phyloP scores from a whole-genome alignment of 2,113 vertebrate species.

The Thomomys bottae region DNA sequence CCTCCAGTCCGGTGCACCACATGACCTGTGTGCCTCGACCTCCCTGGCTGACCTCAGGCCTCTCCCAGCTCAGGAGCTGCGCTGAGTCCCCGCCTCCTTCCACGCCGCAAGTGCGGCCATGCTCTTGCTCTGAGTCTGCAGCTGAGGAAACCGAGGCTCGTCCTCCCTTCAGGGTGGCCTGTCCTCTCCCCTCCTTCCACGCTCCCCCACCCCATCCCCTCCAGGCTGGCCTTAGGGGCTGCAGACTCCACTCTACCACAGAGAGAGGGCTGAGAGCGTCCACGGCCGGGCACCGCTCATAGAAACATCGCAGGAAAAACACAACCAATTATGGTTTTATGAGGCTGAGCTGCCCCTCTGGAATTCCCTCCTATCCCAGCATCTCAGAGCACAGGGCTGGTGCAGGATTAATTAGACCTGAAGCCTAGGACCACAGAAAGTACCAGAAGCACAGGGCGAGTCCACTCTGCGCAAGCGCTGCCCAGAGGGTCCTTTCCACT shows the following conservation, averaged over 20 bases:
- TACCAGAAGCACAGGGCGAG: neutral
- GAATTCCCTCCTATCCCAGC: constrained; percentile 31
- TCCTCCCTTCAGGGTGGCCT: neutral
- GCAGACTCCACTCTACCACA: rapidly evolving
- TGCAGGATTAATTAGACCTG: constrained; percentile 25
- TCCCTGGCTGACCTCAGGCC: too few relatives aligned
- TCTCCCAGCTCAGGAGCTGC: neutral
- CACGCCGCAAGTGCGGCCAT: rapidly evolving
- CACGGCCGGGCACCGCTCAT: neutral
- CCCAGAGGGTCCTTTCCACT: neutral
- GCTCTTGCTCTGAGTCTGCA: too few relatives aligned
- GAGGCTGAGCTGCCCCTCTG: constrained; percentile 43
- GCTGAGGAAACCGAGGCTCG: neutral
- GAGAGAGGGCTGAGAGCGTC: neutral
- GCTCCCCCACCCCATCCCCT: neutral
- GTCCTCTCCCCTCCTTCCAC: neutral
- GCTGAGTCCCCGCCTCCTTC: neutral
- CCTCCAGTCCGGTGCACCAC: neutral
- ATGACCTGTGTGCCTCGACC: too few relatives aligned
- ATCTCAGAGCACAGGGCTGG: constrained; percentile 26
- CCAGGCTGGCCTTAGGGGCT: neutral
- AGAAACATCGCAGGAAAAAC: constrained; percentile 16
- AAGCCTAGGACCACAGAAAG: neutral
- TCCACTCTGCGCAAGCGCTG: neutral
- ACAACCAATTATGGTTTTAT: neutral